Base-by-base conservation (phyloP, 2,113 vertebrate genomes). In the Paratilapia polleni region DNA sequence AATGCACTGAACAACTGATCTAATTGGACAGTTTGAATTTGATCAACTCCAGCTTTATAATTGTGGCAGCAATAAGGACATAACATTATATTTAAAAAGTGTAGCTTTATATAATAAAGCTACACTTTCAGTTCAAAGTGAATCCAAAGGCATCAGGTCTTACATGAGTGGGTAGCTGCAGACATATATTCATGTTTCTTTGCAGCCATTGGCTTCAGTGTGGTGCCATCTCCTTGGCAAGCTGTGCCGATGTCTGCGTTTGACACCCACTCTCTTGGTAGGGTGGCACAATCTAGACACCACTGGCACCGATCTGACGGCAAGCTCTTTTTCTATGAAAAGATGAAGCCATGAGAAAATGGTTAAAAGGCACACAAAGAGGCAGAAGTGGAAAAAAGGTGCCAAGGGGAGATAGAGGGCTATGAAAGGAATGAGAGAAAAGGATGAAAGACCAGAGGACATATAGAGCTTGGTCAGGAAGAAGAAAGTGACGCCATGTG, bases 191-290 rank as follows among this genome's bases (percentile, higher is more conserved):
- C 90, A 83, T 90, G 84, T 91, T 88, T 89, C 85, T 87, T 76
- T 89, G 88, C 84, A 89, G 92, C 90, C 91, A 86, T 82, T 82
- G 86, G 89, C 86, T 92, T 84, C 77, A 68, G 19, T 79, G 82
- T 47, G 68, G 85, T 93, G 89, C 90, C 91, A 91, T 93, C 79
- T 93, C 84, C 78, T 81, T 92, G 91, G 91, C 92, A 91, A 77
- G 70, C 81, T 85, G 86, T 68, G 88, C 64, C 24, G 15, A 85
- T 93, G 87, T 94, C 93, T 92, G 89, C 86, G 83, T 92, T 91
- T 90, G 78, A 93, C 94, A 91, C 94, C 91, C 93, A 93, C 93
- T 92, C 91, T 88, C 91, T 90, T 84, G 85, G 87, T 91, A 83
- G 85, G 81, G 85, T 87, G 93, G 90, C 86, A 88, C 84, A 85